phyloP scores from a whole-genome alignment of 2,113 vertebrate species.

The Poeciliopsis occidentalis region DNA sequence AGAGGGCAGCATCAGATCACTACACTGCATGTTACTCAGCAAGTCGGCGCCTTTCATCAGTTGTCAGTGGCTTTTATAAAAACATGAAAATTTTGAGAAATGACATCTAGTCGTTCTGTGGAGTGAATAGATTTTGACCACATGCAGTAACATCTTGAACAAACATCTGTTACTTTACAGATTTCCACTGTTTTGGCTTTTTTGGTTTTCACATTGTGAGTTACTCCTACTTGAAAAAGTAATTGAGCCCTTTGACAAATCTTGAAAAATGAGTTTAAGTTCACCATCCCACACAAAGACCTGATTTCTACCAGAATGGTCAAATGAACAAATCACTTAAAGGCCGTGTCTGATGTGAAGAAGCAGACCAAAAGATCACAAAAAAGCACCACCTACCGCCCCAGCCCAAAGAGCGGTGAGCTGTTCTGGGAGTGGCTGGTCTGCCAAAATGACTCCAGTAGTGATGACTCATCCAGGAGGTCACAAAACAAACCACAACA shows the following conservation, averaged over 20 bases:
- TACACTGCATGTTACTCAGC: background rate
- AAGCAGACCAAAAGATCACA: background rate
- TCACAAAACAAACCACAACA: background rate
- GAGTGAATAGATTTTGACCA: background rate
- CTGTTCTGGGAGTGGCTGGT: background rate
- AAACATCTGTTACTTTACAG: background rate
- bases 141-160: background rate
- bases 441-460: background rate
- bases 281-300: background rate
- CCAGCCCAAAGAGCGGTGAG: background rate
- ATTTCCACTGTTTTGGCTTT: background rate
- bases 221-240: background rate
- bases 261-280: background rate
- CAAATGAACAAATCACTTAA: background rate
- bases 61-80: background rate
- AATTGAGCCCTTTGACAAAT: background rate
- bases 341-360: background rate
- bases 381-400: background rate
- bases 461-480: background rate
- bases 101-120: background rate
- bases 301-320: background rate
- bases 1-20: conserved; percentile 3
- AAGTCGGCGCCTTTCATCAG: background rate
- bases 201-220: background rate
- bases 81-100: background rate